A percentile compares a stretch with the other conserved stretches of the same genome.
Conservation (phyloP, 2,888 invertebrate species). For the Ashinkailepas kermadecensis region DNA sequence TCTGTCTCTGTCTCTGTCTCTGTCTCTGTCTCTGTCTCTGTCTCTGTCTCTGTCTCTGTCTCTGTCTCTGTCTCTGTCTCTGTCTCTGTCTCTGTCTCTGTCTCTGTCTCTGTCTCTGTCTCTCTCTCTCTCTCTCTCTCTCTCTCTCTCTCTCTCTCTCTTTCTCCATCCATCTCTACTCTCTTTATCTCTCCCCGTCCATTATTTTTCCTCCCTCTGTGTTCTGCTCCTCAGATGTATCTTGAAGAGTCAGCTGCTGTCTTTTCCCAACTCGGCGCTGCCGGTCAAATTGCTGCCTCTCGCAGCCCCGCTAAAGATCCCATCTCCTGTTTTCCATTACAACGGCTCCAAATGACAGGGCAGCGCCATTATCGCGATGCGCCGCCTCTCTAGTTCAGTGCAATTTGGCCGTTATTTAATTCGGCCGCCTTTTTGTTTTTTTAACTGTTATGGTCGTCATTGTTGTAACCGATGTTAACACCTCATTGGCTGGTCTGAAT, state of each 20-base stretch:
- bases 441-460: not conserved
- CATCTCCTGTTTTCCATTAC: slow-evolving; percentile 19
- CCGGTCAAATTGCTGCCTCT: not conserved
- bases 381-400: not conserved
- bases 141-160: too few species aligned
- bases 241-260: too few species aligned
- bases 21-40: not conserved
- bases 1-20: not conserved
- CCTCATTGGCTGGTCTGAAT: not conserved
- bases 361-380: not conserved
- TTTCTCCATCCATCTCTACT: too few species aligned
- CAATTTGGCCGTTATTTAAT: slow-evolving; percentile 8
- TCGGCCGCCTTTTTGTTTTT: slow-evolving; percentile 21
- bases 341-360: slow-evolving; percentile 17
- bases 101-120: too few species aligned
- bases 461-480: not conserved
- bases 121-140: too few species aligned
- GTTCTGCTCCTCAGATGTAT: too few species aligned
- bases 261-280: not conserved
- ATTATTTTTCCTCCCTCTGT: too few species aligned
- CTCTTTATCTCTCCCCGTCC: too few species aligned
- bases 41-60: too few species aligned
- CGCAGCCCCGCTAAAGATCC: not conserved
- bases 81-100: too few species aligned
- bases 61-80: too few species aligned